Conservation (phyloP, 2,113 vertebrate genomes). For the Pluvianellus socialis region DNA sequence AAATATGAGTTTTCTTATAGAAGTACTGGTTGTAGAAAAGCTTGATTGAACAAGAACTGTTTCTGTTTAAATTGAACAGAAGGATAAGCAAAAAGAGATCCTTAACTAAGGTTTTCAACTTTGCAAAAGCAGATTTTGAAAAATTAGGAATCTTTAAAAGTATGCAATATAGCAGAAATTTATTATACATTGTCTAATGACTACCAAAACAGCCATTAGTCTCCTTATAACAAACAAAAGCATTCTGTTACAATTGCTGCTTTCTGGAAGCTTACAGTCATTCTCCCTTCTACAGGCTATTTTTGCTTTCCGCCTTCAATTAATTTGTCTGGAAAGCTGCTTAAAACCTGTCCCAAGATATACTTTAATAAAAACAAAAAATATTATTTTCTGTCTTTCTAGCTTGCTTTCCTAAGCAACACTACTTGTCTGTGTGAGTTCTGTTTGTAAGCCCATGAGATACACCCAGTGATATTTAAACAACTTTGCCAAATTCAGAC, state of each 20-base stretch:
- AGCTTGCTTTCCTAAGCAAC: neutral
- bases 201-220: neutral
- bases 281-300: neutral
- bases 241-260: neutral
- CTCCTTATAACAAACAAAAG: constrained; percentile 6
- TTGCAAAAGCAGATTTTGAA: neutral
- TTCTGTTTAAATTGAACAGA: constrained; percentile 9
- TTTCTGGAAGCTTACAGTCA: neutral
- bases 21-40: neutral
- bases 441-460: neutral
- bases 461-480: neutral
- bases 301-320: constrained; percentile 20
- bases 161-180: neutral
- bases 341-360: neutral
- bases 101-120: neutral
- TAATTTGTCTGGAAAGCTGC: constrained; percentile 12
- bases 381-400: neutral
- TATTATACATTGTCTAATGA: neutral
- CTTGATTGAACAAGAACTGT: neutral
- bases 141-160: constrained; percentile 16
- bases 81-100: neutral
- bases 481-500: neutral
- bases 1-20: neutral
- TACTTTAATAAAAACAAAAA: neutral
- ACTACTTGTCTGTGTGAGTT: neutral